Conservation (phyloP, 2,113 vertebrate genomes). For the Rattus rattus region DNA sequence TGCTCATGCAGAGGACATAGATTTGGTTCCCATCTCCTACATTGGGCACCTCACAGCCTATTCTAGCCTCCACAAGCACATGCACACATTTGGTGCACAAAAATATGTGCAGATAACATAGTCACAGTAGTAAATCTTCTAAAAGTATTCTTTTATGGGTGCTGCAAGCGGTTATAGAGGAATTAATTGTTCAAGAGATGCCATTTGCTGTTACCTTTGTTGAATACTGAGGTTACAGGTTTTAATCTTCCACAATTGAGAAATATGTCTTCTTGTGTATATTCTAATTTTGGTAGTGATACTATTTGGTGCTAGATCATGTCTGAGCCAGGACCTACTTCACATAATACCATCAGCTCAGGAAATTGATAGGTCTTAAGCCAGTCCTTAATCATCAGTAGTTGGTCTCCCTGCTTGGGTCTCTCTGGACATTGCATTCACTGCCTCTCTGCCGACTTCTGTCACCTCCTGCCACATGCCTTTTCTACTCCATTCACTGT, state of each 20-base stretch:
- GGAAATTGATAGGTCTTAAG: not conserved
- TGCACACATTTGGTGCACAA: not conserved
- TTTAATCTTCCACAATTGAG: conserved; percentile 10
- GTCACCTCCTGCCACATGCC: not conserved
- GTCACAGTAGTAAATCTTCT: not conserved
- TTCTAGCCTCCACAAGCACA: not conserved
- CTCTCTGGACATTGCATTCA: not conserved
- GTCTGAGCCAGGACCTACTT: not conserved
- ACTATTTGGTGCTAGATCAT: conserved; percentile 1
- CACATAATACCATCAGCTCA: not conserved
- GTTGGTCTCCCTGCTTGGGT: not conserved
- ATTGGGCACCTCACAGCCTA: not conserved
- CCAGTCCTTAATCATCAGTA: not conserved
- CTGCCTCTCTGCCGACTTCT: not conserved
- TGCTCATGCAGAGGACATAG: too few relatives aligned
- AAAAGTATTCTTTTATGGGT: not conserved
- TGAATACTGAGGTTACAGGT: conserved; percentile 44
- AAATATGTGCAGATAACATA: not conserved
- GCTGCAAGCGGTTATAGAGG: not conserved
- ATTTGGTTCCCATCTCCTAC: not conserved
- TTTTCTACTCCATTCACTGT: not conserved
- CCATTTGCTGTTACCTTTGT: conserved; percentile 4
- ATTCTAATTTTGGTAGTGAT: conserved; percentile 17
- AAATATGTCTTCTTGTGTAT: conserved; percentile 1
- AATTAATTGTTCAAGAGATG: conserved; percentile 26